phyloP scores from a whole-genome alignment of 2,113 vertebrate genomes.

The Erinaceus europaeus region DNA sequence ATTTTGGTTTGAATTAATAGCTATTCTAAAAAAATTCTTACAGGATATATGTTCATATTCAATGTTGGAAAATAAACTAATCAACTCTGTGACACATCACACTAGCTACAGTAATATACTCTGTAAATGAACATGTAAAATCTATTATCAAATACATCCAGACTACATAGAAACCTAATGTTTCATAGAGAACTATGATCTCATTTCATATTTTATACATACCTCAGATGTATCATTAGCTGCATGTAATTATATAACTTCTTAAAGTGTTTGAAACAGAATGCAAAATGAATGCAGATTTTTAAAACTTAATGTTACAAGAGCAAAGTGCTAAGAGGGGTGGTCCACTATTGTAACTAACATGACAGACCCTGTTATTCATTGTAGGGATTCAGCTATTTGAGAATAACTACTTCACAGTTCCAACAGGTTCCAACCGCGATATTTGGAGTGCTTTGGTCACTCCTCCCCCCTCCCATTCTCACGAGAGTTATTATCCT shows the following conservation, averaged over 20 bases:
- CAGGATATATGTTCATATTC: background rate
- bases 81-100: background rate
- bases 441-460: too few relatives aligned
- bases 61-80: conserved; percentile 11
- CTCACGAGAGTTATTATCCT: too few relatives aligned
- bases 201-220: conserved; percentile 24
- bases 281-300: conserved; percentile 26
- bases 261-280: conserved; percentile 13
- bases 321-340: background rate
- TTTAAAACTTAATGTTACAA: background rate
- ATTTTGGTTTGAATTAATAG: background rate
- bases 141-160: conserved; percentile 9
- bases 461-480: too few relatives aligned
- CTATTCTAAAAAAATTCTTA: conserved; percentile 8
- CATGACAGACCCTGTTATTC: conserved; percentile 12
- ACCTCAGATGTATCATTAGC: conserved; percentile 37
- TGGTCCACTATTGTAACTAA: background rate
- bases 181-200: conserved; percentile 46
- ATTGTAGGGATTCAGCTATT: conserved; percentile 3
- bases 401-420: background rate
- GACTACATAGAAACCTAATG: conserved; percentile 57
- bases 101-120: background rate
- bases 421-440: background rate
- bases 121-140: conserved; percentile 34
- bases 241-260: conserved; percentile 45